Evolutionary conservation across 2,888 invertebrate genomes (phyloP), one percentile per base, ranked within the genome.

Genomic region (Beris chalybata): DNA sequence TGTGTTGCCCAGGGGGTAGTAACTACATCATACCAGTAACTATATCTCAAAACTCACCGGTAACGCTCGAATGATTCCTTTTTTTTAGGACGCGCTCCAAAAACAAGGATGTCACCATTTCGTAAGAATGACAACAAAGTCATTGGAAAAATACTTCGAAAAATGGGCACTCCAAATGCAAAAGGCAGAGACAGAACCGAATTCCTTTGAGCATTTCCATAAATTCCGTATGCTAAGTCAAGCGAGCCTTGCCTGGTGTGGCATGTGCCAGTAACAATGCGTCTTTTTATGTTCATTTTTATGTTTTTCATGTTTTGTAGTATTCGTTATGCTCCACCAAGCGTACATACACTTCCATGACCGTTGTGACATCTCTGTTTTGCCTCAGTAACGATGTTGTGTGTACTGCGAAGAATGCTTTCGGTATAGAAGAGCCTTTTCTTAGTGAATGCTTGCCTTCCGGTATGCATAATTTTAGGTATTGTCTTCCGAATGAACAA

Each of bases 201-300:
- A 56, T 43, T 56, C 56, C 56, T 43, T 56, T 56, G 56, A 56
- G 56, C 43, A 56, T 56, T 56, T 38, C 44, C 15, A 43, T 22
- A 43, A 56, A 56, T 56, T 56, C 44, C 56, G n/a, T 43, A 12
- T 38, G 56, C 56, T 38, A 43, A 56, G 38, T 56, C 43, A 56
- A 43, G 43, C 44, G 56, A 56, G 15, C 38, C 44, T 56, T 56
- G 43, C 56, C 9, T 56, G 56, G 43, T 56, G 56, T 56, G 43
- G 56, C 56, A 56, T 56, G 44, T 56, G 56, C 56, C 56, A 56
- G 56, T 43, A 56, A 43, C 56, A 56, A 56, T 56, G 56, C 56
- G 22, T 22, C 44, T 43, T 43, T 56, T 56, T 56, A 56, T 56
- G 56, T 56, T 56, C 43, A 32, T 13, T 56, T 56, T 56, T 38